These are phyloP conservation scores for Aurelia aurita DNA, from an alignment of 30 jellyfish, hydroid and myxozoan genomes.

Conservation along the genomic window DNA sequence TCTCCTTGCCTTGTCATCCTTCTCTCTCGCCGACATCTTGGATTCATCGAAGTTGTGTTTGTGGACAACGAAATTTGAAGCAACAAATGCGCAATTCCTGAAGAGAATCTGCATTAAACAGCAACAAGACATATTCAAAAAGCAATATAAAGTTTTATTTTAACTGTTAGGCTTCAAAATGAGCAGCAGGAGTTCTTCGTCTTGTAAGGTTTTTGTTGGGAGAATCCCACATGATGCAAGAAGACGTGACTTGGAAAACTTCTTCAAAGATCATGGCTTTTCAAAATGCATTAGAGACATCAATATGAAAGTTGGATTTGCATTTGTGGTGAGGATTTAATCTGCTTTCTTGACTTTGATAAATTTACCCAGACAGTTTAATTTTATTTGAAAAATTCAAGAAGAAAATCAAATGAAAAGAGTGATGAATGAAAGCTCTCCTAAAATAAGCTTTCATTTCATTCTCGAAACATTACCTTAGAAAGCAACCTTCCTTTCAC, in stretches of 20 bases:
- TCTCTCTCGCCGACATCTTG: neutral
- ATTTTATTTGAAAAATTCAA: no score
- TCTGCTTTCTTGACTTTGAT: no score
- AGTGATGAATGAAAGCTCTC: no score
- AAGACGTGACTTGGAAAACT: slow-evolving; percentile 90
- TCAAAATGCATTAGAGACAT: slow-evolving; percentile 88
- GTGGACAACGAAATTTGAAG: no score
- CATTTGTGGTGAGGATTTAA: slow-evolving; percentile 86
- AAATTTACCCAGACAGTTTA: no score
- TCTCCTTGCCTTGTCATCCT: neutral
- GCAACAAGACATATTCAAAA: neutral
- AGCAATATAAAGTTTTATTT: neutral
- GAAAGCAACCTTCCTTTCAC: no score
- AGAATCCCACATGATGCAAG: slow-evolving; percentile 93
- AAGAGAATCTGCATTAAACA: no score
- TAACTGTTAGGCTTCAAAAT: neutral
- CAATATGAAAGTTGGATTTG: slow-evolving; percentile 93
- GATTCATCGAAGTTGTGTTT: neutral
- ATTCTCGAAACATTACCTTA: no score
- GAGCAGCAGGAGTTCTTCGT: slow-evolving; percentile 83
- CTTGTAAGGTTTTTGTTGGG: slow-evolving; percentile 91
- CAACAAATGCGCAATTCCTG: no score
- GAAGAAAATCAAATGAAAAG: no score
- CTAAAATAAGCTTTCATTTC: no score
- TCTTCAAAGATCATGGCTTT: slow-evolving; percentile 95